phyloP scores from a whole-genome alignment of 2,888 invertebrate species.

The Eupithecia inturbata region DNA sequence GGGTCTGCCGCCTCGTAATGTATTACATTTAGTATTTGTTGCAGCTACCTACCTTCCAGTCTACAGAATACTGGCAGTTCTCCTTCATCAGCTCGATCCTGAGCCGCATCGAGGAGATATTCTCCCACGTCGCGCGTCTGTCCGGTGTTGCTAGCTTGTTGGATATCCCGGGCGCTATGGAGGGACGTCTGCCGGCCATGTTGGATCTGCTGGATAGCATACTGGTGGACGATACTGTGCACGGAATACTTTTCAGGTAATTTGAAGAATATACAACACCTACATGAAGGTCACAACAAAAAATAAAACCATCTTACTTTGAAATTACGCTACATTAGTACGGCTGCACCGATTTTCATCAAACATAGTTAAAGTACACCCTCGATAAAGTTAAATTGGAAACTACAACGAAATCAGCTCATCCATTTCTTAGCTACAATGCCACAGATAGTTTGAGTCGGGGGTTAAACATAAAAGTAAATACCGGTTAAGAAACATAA shows the following conservation, averaged over 20 bases:
- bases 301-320: too few species aligned
- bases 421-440: background rate
- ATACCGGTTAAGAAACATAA: too few species aligned
- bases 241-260: slow-evolving; percentile 76
- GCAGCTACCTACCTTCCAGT: slow-evolving; percentile 70
- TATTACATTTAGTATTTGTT: slow-evolving; percentile 4
- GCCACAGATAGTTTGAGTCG: background rate
- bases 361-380: too few species aligned
- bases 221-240: slow-evolving; percentile 74
- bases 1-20: too few species aligned
- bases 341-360: too few species aligned
- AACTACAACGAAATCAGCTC: background rate
- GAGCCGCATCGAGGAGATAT: slow-evolving; percentile 62
- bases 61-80: slow-evolving; percentile 77
- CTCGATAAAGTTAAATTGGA: background rate
- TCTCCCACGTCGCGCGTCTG: slow-evolving; percentile 72
- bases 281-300: background rate
- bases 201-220: slow-evolving; percentile 74
- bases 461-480: background rate
- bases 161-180: slow-evolving; percentile 61
- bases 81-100: slow-evolving; percentile 76
- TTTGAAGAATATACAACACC: background rate
- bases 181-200: slow-evolving; percentile 66
- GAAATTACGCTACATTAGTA: too few species aligned
- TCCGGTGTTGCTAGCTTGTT: slow-evolving; percentile 73